A percentile compares a stretch with the other conserved stretches of the same genome.
These are phyloP conservation scores for Nephila pilipes DNA, from an alignment of 1,140 invertebrate species.

Conservation along the genomic window DNA sequence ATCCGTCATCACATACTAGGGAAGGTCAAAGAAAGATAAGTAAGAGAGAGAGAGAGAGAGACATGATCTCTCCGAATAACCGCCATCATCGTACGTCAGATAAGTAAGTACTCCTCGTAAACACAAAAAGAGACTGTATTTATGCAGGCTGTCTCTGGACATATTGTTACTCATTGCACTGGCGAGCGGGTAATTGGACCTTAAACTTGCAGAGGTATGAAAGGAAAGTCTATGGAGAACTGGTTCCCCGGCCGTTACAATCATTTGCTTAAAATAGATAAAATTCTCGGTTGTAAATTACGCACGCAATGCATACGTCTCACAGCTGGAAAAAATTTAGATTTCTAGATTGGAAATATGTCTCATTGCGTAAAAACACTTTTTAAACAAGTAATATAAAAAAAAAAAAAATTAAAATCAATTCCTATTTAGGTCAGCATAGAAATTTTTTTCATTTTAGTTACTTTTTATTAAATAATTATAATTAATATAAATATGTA, in stretches of 20 bases:
- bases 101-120: conserved; percentile 13
- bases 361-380: too few relatives aligned
- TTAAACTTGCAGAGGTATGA: not conserved
- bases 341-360: too few relatives aligned
- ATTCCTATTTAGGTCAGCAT: too few relatives aligned
- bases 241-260: not conserved
- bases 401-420: too few relatives aligned
- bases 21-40: not conserved
- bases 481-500: too few relatives aligned
- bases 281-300: not conserved
- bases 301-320: too few relatives aligned
- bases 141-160: not conserved
- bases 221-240: not conserved
- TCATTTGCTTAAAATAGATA: not conserved
- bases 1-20: not conserved
- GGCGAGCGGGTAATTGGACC: not conserved
- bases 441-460: too few relatives aligned
- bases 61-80: not conserved
- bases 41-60: not conserved
- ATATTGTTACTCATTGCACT: not conserved
- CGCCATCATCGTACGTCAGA: conserved; percentile 4
- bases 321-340: too few relatives aligned
- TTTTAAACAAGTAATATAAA: too few relatives aligned
- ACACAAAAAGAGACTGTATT: not conserved
- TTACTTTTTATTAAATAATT: too few relatives aligned